Conservation (phyloP, 2,113 vertebrate genomes). For the Thunnus maccoyii region DNA sequence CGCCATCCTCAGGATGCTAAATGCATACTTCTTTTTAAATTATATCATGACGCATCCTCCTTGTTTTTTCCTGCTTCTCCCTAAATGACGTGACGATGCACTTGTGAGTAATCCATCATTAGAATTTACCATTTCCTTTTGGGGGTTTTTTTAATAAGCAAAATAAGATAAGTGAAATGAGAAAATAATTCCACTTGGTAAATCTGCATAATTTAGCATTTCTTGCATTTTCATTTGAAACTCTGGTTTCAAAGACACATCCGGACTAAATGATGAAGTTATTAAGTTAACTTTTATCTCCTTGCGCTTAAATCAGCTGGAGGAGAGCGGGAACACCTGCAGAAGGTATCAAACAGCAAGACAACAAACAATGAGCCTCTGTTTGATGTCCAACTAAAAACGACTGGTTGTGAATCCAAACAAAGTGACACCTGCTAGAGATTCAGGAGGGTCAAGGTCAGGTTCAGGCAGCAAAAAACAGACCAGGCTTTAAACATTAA, state of each 20-base stretch:
- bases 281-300: constrained; percentile 1
- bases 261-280: neutral
- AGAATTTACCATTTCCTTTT: no score
- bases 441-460: constrained; percentile 15
- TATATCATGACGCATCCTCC: no score
- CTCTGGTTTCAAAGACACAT: neutral
- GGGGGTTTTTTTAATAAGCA: no score
- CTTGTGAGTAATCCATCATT: no score
- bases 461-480: neutral
- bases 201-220: constrained; percentile 8
- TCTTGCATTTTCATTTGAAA: neutral
- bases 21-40: no score
- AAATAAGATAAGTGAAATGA: no score
- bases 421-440: constrained; percentile 54
- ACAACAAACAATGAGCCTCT: constrained; percentile 48
- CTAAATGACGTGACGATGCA: no score
- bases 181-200: neutral
- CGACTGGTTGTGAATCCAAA: constrained; percentile 23
- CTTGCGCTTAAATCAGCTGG: neutral
- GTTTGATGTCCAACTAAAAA: constrained; percentile 60
- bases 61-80: no score
- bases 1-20: no score
- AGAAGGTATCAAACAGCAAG: constrained; percentile 31
- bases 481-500: neutral
- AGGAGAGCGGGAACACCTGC: constrained; percentile 47